phyloP scores from a whole-genome alignment of 1,140 invertebrate species.

The Brachionus calyciflorus region DNA sequence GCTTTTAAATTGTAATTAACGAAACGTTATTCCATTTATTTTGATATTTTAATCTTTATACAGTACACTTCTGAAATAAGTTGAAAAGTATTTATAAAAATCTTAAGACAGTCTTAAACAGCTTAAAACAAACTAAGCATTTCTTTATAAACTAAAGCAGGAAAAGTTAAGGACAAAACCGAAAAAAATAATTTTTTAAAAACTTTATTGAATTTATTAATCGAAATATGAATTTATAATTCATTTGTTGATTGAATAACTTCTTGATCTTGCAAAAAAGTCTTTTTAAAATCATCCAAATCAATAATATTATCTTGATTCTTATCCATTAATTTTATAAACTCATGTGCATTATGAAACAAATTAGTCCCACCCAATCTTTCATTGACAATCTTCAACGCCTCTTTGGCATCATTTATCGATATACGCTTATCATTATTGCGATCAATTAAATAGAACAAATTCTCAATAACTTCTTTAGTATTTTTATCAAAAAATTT shows the following conservation, averaged over 20 bases:
- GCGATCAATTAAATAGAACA: neutral
- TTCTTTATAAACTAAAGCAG: no score
- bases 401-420: neutral
- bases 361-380: neutral
- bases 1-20: no score
- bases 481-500: slow-evolving; percentile 22
- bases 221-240: no score
- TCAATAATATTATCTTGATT: neutral
- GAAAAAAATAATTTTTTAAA: no score
- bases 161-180: no score
- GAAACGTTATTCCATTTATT: no score
- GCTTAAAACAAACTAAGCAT: no score
- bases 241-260: neutral
- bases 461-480: neutral
- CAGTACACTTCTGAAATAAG: no score
- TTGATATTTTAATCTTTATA: no score
- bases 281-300: slow-evolving; percentile 23
- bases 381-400: neutral
- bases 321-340: slow-evolving; percentile 1
- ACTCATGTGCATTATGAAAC: neutral
- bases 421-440: slow-evolving; percentile 28
- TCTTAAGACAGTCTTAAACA: no score
- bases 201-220: no score
- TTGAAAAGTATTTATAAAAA: no score
- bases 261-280: slow-evolving; percentile 24